phyloP scores from a whole-genome alignment of 2,797 vertebrate genomes.

The Mormyrops boulengeri region DNA sequence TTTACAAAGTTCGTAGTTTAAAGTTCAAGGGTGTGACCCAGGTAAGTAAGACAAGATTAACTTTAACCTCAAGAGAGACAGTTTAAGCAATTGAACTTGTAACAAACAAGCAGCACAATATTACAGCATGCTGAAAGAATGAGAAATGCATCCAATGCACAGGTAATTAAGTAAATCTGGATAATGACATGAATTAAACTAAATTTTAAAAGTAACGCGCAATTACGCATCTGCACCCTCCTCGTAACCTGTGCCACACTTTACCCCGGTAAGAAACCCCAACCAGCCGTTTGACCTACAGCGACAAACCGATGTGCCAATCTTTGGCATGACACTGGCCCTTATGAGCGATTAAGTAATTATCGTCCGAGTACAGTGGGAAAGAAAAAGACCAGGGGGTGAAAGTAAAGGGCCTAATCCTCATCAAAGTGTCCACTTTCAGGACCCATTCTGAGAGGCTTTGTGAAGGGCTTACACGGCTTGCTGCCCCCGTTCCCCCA shows the following conservation, averaged over 20 bases:
- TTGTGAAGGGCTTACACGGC: slow-evolving; percentile 68
- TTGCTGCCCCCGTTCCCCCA: slow-evolving; percentile 56
- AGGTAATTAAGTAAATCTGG: not conserved
- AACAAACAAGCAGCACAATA: not conserved
- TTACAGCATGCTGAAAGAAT: not conserved
- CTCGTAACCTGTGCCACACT: not conserved
- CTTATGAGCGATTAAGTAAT: slow-evolving; percentile 68
- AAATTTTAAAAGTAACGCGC: not conserved
- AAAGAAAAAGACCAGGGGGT: slow-evolving; percentile 56
- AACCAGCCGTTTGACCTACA: not conserved
- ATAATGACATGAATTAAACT: not conserved
- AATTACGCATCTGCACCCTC: not conserved
- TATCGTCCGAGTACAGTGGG: slow-evolving; percentile 62
- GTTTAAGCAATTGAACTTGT: not conserved
- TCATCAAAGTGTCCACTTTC: slow-evolving; percentile 69
- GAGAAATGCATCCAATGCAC: not conserved
- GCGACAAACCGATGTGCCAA: slow-evolving; percentile 41
- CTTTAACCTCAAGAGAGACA: not conserved
- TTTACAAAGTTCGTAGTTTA: not conserved
- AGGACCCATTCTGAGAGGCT: slow-evolving; percentile 65
- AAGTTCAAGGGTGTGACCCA: not conserved
- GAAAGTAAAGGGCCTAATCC: slow-evolving; percentile 55
- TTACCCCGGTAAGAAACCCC: not conserved
- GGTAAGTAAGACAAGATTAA: not conserved
- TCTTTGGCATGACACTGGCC: slow-evolving; percentile 54